Base-by-base conservation (phyloP, 1,140 invertebrate genomes). In the Battus philenor region DNA sequence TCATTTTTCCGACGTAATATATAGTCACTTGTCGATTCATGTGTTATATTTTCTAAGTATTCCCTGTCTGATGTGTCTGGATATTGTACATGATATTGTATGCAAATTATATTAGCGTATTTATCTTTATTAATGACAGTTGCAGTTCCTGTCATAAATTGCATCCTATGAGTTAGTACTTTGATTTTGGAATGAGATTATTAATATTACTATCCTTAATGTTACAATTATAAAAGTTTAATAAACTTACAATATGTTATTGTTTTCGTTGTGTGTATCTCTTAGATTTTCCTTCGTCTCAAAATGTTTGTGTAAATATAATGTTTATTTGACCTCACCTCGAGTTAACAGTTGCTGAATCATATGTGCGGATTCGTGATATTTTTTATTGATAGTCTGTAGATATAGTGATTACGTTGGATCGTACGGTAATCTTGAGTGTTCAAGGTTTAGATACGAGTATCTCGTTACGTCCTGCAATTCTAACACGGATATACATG, bases 1-100 rank as follows among this genome's bases (percentile, higher is more conserved):
- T 13, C 24, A 16, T 10, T 41, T 41, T 29, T 39, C 10, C 36
- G 36, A 39, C 33, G 15, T 33, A 16, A 8, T 11, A 11, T 27
- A 29, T n/a, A 17, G n/a, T 17, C 38, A 29, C 24, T 41, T 41
- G 38, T 29, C 38, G 29, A 41, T 41, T 41, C 24, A 41, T 41
- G 16, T 27, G 24, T 17, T 29, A 41, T 27, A 11, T 27, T 41
- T 41, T 41, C 38, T 11, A 17, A n/a, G 38, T 27, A 41, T 41
- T 29, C 22, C 10, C 33, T 36, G 24, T 41, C 38, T 29, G 24
- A 41, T 27, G 26, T 5, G 38, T 29, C 38, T 41, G 12, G 12
- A 41, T 41, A 17, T 7, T 17, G 16, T 2, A 7, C 5, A 17
- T n/a, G 32, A 33, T 33, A 41, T 41, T 41, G 38, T 41, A 41